Evolutionary conservation across 2,797 vertebrate genomes (phyloP).

Genomic region (Glossophaga mutica): DNA sequence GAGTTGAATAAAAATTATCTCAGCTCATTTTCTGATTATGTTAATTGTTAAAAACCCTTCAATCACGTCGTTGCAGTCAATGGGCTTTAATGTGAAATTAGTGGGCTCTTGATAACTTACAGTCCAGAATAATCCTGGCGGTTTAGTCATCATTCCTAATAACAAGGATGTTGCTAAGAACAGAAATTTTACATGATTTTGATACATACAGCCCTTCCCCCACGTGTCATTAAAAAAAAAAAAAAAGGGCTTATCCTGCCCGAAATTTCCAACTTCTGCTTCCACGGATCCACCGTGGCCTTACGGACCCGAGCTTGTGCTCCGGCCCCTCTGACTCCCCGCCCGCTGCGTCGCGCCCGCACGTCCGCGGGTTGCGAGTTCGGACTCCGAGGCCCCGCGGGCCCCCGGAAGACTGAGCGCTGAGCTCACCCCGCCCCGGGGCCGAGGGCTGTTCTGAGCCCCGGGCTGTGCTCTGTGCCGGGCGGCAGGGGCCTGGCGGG

Average conservation of each 20-base stretch:
- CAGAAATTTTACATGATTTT: conserved; percentile 86
- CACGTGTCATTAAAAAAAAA: conserved; percentile 57
- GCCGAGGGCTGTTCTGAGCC: background rate
- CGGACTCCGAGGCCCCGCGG: rapidly evolving
- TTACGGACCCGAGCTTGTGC: background rate
- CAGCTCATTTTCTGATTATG: conserved; percentile 99
- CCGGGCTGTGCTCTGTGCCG: background rate
- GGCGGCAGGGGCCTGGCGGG: background rate
- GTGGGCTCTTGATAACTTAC: conserved; percentile 99
- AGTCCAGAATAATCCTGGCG: conserved; percentile 95
- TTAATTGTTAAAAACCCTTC: conserved; percentile 99
- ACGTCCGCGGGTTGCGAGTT: background rate
- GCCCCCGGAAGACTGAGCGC: background rate
- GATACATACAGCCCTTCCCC: conserved; percentile 82
- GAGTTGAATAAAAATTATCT: conserved; percentile 99
- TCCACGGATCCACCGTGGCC: conserved; percentile 60
- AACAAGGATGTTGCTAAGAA: conserved; percentile 85
- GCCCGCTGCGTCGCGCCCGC: background rate
- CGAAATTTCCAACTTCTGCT: conserved; percentile 75
- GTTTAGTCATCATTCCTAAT: conserved; percentile 87
- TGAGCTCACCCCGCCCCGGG: background rate
- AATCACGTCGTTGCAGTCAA: conserved; percentile 99
- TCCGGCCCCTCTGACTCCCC: background rate
- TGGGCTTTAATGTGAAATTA: conserved; percentile 99
- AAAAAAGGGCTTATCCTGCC: conserved; percentile 58